Evolutionary conservation across 2,797 vertebrate genomes (phyloP), one percentile per base, ranked within the genome.

Genomic region (Cyprinella venusta): DNA sequence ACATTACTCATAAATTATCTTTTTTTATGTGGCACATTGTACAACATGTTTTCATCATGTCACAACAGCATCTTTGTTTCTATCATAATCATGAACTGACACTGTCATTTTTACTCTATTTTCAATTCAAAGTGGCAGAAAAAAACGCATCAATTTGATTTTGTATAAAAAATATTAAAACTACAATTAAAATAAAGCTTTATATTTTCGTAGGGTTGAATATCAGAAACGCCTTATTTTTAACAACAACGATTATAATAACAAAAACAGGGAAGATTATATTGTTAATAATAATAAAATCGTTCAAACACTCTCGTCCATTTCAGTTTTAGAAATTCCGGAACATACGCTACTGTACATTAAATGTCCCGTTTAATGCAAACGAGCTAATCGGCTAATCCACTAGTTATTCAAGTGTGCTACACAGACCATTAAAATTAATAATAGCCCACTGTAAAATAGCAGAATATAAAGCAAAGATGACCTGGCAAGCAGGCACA

Each of bases 1-100:
- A 38, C 67, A 68, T 68, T 3, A 52, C 2, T 9, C 75, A 77
- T 38, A 16, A 70, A 77, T 77, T 64, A 78, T 61, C 61, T 67
- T 52, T 56, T 80, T 68, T 70, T 45, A 21, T 26, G 19, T 52
- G 70, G 15, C 59, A 81, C 13, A 64, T 1, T 50, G 63, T 79
- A 67, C 64, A 78, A 48, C 45, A 42, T 10, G 30, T 65, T 67
- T 67, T 9, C 61, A 36, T 45, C 24, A 9, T 50, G 76, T 78
- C 76, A 78, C 33, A 78, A 78, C 38, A 78, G 76, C 61, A 67
- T 36, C 42, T 50, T 36, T 52, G 26, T 50, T 67, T 67, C 30
- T 30, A 67, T 52, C 10, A 36, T 65, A 36, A 33, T 4, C 30
- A 33, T 33, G 50, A 78, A 33, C 59, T 33, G 24, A 30, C 75